Base-by-base conservation (phyloP, 37 sponge, comb jelly and placozoan genomes). In the Amphimedon queenslandica region DNA sequence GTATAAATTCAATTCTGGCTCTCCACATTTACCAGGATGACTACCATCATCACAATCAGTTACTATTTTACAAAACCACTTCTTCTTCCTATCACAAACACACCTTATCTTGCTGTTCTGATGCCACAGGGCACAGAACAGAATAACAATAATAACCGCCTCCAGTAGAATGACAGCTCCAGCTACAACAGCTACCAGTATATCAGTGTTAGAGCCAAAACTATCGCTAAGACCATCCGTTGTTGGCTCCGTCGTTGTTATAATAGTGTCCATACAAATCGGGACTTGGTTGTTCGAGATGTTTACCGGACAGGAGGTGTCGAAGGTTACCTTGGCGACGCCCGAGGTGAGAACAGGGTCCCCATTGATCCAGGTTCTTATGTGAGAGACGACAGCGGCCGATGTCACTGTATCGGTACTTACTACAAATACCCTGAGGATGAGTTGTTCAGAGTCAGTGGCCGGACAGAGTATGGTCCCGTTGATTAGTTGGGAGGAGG, bases 171-270 rank as follows among this genome's bases (percentile, higher is more conserved):
- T 11, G 5, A 60, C 5, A 6, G 24, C 61, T 60, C 61, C 61
- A 11, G 21, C 23, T n/a, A 60, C 28, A n/a, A 60, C 61, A 13
- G 27, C 23, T 11, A 60, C 21, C 24, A 25, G 27, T 11, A 60
- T 60, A n/a, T 25, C 27, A 25, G 61, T 60, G 61, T 25, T 60
- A 13, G 53, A 47, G 8, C 61, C 61, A 60, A 60, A 60, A 13
- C 13, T 47, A 47, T 47, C 53, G 13, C 8, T 13, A 47, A 8
- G 53, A 18, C 53, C 53, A 13, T 18, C 53, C 8, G 53, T 47
- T 6, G 61, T 13, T 60, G 23, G 24, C 61, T 60, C 61, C 5
- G 61, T 5, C 21, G 27, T 60, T 25, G 61, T 60, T 47, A 13
- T 13, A 47, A 8, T 13, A 18, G 13, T 47, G 13, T 8, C 13